Conservation (phyloP, 2,797 vertebrate genomes). For the Falco columbarius region DNA sequence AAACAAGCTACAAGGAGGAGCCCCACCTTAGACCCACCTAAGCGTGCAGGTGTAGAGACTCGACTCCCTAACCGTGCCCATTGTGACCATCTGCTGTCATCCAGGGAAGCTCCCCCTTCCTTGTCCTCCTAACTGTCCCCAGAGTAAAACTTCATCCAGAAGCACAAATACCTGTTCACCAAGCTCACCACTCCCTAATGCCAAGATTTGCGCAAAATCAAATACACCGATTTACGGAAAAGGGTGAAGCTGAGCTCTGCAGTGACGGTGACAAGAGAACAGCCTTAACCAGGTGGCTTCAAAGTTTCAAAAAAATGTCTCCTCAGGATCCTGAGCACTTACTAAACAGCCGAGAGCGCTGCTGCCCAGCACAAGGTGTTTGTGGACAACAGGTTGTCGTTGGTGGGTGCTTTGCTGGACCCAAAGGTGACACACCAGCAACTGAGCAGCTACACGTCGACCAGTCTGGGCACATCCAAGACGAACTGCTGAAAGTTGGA, state of each 20-base stretch:
- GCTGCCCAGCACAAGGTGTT: neutral
- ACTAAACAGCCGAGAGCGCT: neutral
- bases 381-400: neutral
- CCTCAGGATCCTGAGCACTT: neutral
- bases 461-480: neutral
- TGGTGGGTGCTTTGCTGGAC: neutral
- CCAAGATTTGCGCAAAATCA: neutral
- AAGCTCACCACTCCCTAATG: neutral
- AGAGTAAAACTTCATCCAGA: neutral
- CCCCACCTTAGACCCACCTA: neutral
- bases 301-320: neutral
- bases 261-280: neutral
- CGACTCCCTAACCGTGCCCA: fast-evolving
- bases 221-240: neutral
- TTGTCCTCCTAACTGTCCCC: neutral
- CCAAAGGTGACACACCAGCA: neutral
- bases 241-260: neutral
- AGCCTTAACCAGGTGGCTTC: neutral
- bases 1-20: neutral
- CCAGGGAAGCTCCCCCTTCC: neutral
- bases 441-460: neutral
- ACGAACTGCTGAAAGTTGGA: neutral
- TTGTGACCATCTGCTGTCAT: fast-evolving
- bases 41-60: neutral
- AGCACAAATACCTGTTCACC: neutral